These are phyloP conservation scores for Eristalis arbustorum DNA, from an alignment of 2,888 invertebrate species.

Conservation along the genomic window DNA sequence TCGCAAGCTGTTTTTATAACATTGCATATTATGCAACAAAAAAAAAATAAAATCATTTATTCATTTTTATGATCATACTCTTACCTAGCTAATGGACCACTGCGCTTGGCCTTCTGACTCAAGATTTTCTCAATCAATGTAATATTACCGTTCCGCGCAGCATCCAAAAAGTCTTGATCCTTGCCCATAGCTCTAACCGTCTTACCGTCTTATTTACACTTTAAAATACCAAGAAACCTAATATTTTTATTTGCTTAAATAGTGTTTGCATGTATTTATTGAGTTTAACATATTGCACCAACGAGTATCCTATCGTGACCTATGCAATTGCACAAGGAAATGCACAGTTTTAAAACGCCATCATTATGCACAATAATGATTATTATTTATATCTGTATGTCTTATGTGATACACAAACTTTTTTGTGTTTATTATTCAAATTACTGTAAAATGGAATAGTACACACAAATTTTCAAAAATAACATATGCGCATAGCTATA, in stretches of 20 bases:
- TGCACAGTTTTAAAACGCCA: no score
- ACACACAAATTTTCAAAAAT: no score
- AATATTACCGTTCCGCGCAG: conserved; percentile 95
- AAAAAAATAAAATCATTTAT: neutral
- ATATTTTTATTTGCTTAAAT: neutral
- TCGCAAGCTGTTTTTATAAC: conserved; percentile 85
- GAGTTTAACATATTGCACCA: neutral
- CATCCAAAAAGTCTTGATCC: conserved; percentile 97
- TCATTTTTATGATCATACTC: conserved; percentile 74
- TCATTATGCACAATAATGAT: no score
- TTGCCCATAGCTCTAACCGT: conserved; percentile 90
- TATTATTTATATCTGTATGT: no score
- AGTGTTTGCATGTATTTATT: neutral
- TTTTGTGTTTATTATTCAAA: neutral
- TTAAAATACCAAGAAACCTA: no score
- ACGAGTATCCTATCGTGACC: neutral
- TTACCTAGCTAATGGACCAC: conserved; percentile 96
- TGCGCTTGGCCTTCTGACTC: conserved; percentile 92
- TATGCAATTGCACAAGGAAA: no score
- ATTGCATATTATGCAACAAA: neutral
- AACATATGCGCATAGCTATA: no score
- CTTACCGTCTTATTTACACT: neutral
- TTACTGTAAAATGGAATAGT: neutral
- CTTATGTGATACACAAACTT: no score
- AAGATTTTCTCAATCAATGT: conserved; percentile 94